A percentile compares a stretch with the other conserved stretches of the same genome.
Conservation (phyloP, 64 coral and sea anemone species). For the Platygyra sinensis region DNA sequence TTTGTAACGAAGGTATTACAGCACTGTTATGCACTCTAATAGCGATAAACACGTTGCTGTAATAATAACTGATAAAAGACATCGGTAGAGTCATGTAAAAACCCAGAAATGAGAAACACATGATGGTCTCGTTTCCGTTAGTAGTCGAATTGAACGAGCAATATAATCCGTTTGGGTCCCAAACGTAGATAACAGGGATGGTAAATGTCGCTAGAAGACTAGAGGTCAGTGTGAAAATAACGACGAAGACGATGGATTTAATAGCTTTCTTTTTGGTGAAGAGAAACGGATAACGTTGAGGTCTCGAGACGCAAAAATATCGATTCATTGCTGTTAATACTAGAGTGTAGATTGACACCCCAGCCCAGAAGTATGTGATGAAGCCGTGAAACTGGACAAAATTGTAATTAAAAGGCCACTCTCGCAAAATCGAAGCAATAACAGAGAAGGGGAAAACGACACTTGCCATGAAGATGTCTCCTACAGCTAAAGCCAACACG, state of each 20-base stretch:
- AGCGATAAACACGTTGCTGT: background rate
- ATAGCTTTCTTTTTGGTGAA: constrained; percentile 30
- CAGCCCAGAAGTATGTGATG: constrained; percentile 10
- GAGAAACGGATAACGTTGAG: constrained; percentile 6
- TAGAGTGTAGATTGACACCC: constrained; percentile 10
- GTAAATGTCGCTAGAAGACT: background rate
- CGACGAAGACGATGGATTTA: background rate
- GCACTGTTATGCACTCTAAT: background rate
- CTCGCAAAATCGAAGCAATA: background rate
- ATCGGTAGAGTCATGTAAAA: background rate
- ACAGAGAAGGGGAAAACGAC: constrained; percentile 19
- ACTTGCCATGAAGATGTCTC: constrained; percentile 22
- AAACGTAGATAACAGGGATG: background rate
- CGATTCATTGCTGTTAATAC: constrained; percentile 25
- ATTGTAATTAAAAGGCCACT: constrained; percentile 4
- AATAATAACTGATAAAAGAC: background rate
- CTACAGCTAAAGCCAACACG: background rate
- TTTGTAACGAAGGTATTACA: background rate
- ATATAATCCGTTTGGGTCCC: background rate
- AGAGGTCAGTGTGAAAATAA: background rate
- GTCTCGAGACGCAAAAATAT: constrained; percentile 30
- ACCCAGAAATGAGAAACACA: background rate
- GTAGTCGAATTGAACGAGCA: background rate
- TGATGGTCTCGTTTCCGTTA: background rate
- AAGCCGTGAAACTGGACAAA: constrained; percentile 44